phyloP scores from a whole-genome alignment of 2,888 invertebrate species.

The Drosophila planitibia region DNA sequence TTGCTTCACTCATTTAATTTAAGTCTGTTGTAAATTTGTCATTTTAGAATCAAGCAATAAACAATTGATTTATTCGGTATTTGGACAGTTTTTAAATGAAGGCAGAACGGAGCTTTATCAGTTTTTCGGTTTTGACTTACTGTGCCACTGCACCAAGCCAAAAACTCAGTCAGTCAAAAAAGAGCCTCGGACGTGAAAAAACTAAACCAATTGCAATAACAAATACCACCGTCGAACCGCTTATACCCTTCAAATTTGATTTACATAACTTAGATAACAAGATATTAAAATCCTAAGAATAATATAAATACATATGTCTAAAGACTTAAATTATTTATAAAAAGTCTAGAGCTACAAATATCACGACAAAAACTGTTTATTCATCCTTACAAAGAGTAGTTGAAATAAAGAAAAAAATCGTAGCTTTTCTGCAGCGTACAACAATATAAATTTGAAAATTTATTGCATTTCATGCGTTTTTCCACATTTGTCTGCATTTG shows the following conservation, averaged over 20 bases:
- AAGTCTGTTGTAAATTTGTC: slow-evolving; percentile 61
- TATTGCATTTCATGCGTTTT: slow-evolving; percentile 77
- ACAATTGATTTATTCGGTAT: slow-evolving; percentile 61
- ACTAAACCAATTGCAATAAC: not conserved
- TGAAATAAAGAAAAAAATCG: slow-evolving; percentile 11
- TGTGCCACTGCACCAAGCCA: slow-evolving; percentile 44
- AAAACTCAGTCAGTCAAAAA: slow-evolving; percentile 34
- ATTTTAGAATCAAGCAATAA: slow-evolving; percentile 48
- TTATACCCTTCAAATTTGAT: slow-evolving; percentile 11
- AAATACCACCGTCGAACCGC: not conserved
- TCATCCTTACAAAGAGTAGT: slow-evolving; percentile 10
- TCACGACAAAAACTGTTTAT: not conserved
- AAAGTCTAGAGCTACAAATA: not conserved
- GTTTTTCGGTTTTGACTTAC: slow-evolving; percentile 19
- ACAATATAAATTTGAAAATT: slow-evolving; percentile 77
- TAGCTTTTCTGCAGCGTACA: slow-evolving; percentile 42
- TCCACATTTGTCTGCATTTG: slow-evolving; percentile 75
- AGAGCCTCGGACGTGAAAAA: slow-evolving; percentile 10
- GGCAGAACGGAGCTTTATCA: slow-evolving; percentile 44
- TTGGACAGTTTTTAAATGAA: slow-evolving; percentile 43
- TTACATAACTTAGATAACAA: too few relatives aligned
- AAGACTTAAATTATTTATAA: not conserved
- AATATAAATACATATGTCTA: not conserved
- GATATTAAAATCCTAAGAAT: not conserved
- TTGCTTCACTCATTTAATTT: slow-evolving; percentile 4